Conservation (phyloP, 2,113 vertebrate species). For the Diadophis punctatus region DNA sequence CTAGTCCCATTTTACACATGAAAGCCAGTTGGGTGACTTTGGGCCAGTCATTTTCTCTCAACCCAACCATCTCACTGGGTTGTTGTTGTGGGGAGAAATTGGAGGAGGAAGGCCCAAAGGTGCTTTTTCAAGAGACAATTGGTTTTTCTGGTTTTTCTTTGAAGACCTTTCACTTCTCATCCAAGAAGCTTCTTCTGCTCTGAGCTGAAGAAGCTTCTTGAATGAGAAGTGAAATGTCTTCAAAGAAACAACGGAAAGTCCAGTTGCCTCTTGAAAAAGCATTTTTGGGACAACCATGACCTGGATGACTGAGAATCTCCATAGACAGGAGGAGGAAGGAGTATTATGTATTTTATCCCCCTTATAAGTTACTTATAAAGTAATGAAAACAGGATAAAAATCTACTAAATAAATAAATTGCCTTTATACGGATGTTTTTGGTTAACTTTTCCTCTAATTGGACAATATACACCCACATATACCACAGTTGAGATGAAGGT, state of each 20-base stretch:
- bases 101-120: background rate
- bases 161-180: no score
- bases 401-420: background rate
- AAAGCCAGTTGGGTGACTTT: background rate
- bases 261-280: no score
- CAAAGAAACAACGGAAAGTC: no score
- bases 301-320: no score
- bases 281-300: no score
- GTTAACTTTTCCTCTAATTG: conserved; percentile 5
- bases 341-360: background rate
- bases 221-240: no score
- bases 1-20: background rate
- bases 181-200: no score
- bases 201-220: no score
- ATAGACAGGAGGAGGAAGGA: background rate
- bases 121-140: no score
- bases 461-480: background rate
- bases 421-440: background rate
- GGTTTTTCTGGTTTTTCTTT: no score
- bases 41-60: background rate
- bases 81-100: background rate
- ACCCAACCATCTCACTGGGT: background rate
- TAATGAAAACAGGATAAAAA: background rate
- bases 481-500: accelerated
- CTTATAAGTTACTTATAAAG: background rate